phyloP scores from a whole-genome alignment of 1,140 invertebrate genomes.

The Macrocentrus cingulum region DNA sequence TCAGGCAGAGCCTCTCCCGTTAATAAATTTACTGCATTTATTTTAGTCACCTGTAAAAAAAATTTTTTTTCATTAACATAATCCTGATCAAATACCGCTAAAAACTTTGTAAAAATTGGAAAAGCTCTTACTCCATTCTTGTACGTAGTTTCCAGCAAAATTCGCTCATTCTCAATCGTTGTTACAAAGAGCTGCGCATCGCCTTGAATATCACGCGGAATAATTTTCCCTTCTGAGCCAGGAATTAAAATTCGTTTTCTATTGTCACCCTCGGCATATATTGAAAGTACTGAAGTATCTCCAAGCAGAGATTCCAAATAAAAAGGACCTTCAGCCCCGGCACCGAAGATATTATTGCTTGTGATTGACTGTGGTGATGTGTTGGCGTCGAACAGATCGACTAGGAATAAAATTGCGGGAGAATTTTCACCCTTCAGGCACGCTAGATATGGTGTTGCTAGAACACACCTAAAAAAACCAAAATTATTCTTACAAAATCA shows the following conservation, averaged over 20 bases:
- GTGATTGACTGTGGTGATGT: constrained; percentile 41
- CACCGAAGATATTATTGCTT: constrained; percentile 51
- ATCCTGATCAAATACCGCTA: constrained; percentile 23
- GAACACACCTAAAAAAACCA: constrained; percentile 61
- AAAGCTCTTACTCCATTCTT: constrained; percentile 48
- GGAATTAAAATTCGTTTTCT: constrained; percentile 41
- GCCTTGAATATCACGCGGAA: constrained; percentile 42
- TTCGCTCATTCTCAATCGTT: constrained; percentile 43
- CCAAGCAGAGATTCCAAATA: constrained; percentile 41
- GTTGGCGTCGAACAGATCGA: constrained; percentile 48
- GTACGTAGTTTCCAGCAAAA: constrained; percentile 48
- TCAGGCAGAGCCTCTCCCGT: constrained; percentile 36
- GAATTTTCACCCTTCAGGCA: constrained; percentile 61
- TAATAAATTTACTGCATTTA: constrained; percentile 42
- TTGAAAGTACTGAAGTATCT: constrained; percentile 37
- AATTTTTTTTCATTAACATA: neutral
- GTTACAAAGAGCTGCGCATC: constrained; percentile 39
- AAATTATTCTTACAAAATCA: constrained; percentile 11
- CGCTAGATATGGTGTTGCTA: constrained; percentile 66
- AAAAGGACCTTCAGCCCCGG: constrained; percentile 48
- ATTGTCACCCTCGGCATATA: constrained; percentile 39
- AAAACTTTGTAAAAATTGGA: too few relatives aligned
- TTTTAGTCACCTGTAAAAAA: constrained; percentile 42
- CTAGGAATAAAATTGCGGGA: constrained; percentile 45
- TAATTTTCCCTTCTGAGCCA: constrained; percentile 29